Percentiles rank a stretch among this genome's conserved stretches.
Evolutionary conservation across 1,140 invertebrate species (phyloP).

Genomic region (Limonius californicus): DNA sequence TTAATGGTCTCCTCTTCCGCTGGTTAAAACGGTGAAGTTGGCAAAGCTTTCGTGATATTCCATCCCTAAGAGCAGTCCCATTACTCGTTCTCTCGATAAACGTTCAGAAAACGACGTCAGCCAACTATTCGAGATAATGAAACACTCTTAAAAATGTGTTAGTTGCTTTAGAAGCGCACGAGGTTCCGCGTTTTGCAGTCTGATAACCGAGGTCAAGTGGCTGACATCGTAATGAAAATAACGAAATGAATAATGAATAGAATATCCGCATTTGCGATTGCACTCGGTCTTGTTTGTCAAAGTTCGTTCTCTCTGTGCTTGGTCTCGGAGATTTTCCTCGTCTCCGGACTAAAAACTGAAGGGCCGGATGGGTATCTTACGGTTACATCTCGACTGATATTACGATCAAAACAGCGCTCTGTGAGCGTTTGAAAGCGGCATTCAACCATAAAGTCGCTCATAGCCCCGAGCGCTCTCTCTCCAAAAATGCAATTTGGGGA

Average conservation of each 20-base stretch:
- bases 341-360: conserved; percentile 1
- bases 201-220: not conserved
- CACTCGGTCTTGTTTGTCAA: not conserved
- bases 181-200: too few species aligned
- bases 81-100: too few species aligned
- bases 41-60: too few species aligned
- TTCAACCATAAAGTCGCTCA: conserved; percentile 32
- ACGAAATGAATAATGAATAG: not conserved
- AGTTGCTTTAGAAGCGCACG: too few species aligned
- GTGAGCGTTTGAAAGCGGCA: conserved; percentile 28
- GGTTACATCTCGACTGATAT: conserved; percentile 23
- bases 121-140: too few species aligned
- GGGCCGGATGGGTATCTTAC: conserved; percentile 16
- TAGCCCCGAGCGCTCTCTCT: conserved; percentile 27
- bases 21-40: too few species aligned
- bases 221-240: not conserved
- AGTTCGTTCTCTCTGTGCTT: not conserved
- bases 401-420: conserved; percentile 28
- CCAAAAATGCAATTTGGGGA: conserved; percentile 16
- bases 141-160: too few species aligned
- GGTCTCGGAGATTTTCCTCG: not conserved
- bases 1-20: too few species aligned
- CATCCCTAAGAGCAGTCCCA: too few species aligned
- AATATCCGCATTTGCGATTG: not conserved
- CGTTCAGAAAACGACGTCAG: too few species aligned